Base-by-base conservation (phyloP, 92 coral and sea anemone genomes). In the Scolanthus callimorphus region DNA sequence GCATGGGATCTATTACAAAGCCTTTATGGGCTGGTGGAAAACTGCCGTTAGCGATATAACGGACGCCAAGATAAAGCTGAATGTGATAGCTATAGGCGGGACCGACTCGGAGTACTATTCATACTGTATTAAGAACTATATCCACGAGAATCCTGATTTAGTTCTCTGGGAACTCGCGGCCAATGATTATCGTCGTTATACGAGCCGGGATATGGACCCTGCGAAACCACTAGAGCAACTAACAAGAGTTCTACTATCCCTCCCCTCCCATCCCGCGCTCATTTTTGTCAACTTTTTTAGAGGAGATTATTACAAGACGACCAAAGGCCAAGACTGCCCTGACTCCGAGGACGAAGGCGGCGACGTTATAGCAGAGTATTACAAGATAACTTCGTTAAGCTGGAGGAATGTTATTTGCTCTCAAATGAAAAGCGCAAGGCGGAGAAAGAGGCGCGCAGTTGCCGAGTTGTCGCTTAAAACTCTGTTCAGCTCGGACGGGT, bases 21-120 rank as follows among this genome's bases (percentile, higher is more conserved):
- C 99, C 6, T 63, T 94, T 28, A 66, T 59, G 17, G 60, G 85
- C 51, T 94, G 99, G 99, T 94, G 99, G 99, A 59, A 81, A 29
- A 94, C 39, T 4, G 69, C 76, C 0, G 71, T 94, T 21, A 77
- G 76, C 20, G 90, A 96, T 4, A 77, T 81, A 47, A 88, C 99
- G 19, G 60, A 73, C 6, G 77, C 99, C 1, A 23, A 57, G 25
- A 50, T 94, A 1, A 80, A 89, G 51, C 59, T 94, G 29, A 82
- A 78, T 30, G 74, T 85, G 21, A 85, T 94, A 2, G 83, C 96
- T 17, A 89, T 94, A 15, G 99, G 99, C 20, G 99, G 97, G 1
- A 88, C 99, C 4, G 99, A 94, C 47, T 94, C 99, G 1, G 99
- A 94, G 63, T 94, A 94, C 52, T 94, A 88, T 39, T 88, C 99